These are phyloP conservation scores for Vulpes ferrilata DNA, from an alignment of 2,113 vertebrate species.

Conservation along the genomic window DNA sequence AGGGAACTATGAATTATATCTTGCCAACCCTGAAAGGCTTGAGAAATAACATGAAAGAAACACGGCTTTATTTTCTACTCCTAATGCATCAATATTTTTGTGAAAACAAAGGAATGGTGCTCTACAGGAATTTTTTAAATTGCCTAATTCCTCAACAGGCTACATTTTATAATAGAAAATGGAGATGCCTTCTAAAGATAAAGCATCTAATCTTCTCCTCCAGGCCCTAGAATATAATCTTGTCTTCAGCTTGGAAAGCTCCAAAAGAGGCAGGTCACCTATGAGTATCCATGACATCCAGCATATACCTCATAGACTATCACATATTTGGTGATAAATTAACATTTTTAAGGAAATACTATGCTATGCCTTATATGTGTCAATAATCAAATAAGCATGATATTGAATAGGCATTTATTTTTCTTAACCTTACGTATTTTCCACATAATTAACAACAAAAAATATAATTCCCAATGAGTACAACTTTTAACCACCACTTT, in stretches of 20 bases:
- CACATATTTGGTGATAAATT: neutral
- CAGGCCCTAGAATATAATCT: neutral
- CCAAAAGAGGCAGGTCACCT: neutral
- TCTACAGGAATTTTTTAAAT: neutral
- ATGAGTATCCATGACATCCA: neutral
- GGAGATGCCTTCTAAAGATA: neutral
- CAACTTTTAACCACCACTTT: neutral
- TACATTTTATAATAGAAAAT: neutral
- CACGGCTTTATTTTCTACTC: neutral
- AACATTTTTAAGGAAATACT: neutral
- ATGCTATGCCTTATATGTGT: neutral
- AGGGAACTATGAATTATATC: neutral
- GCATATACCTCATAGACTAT: neutral
- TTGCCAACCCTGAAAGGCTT: neutral
- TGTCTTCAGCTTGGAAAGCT: neutral
- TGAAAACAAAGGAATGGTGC: neutral
- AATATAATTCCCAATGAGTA: neutral
- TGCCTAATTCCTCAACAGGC: neutral
- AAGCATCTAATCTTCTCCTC: neutral
- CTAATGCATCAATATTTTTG: neutral
- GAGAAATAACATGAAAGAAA: slow-evolving; percentile 13
- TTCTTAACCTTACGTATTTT: neutral
- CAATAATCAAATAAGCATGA: neutral
- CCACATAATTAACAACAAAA: neutral
- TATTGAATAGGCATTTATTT: neutral